Conservation (phyloP, 2,113 vertebrate species). For the Calidris pygmaea region DNA sequence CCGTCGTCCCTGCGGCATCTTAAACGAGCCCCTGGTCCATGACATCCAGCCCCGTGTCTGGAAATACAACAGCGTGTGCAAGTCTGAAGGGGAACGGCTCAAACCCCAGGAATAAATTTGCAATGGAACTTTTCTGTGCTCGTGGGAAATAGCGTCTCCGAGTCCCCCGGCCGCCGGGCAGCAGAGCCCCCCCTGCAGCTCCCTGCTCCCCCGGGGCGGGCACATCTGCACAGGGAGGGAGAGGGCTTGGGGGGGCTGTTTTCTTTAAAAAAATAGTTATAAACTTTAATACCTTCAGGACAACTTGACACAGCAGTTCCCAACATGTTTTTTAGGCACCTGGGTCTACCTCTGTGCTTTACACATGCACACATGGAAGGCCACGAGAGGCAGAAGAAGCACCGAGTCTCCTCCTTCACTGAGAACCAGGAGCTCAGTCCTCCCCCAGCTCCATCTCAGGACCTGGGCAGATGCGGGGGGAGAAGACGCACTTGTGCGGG, state of each 20-base stretch:
- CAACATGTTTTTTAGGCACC: rapidly evolving
- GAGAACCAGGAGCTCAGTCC: rapidly evolving
- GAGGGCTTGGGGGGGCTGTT: too few relatives aligned
- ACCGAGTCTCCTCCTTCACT: not conserved
- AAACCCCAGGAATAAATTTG: rapidly evolving
- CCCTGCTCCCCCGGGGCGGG: rapidly evolving
- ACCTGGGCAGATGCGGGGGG: not conserved
- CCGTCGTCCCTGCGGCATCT: not conserved
- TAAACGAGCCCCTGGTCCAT: rapidly evolving
- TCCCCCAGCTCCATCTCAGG: rapidly evolving
- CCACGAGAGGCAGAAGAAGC: rapidly evolving
- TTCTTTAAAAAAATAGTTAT: not conserved
- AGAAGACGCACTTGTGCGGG: rapidly evolving
- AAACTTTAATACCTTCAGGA: not conserved
- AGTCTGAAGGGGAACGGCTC: rapidly evolving
- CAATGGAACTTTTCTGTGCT: too few relatives aligned
- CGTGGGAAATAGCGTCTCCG: rapidly evolving
- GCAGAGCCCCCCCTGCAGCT: too few relatives aligned
- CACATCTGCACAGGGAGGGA: not conserved
- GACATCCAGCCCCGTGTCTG: not conserved
- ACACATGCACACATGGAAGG: rapidly evolving
- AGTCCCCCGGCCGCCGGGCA: not conserved
- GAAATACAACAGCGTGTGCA: rapidly evolving
- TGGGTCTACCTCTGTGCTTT: rapidly evolving
- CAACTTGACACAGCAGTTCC: too few relatives aligned